phyloP scores from a whole-genome alignment of 2,797 vertebrate genomes.

The Eremophila alpestris region DNA sequence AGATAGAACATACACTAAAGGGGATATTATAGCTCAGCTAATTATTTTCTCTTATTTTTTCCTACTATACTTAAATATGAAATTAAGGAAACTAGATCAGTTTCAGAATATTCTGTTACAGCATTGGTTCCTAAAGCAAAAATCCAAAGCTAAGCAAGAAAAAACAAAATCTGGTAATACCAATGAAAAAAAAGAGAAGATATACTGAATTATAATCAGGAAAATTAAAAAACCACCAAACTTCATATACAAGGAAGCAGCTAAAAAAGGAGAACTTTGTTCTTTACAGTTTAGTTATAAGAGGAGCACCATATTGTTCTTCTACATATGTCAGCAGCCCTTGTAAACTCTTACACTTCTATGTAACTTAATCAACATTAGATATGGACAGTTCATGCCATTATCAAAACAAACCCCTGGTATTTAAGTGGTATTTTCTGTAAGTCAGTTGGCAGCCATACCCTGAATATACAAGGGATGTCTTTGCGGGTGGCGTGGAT shows the following conservation, averaged over 20 bases:
- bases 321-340: background rate
- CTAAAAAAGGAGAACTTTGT: background rate
- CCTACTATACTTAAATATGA: background rate
- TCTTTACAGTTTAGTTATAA: background rate
- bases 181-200: background rate
- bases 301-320: background rate
- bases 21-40: background rate
- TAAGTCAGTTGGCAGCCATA: constrained; percentile 52
- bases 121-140: background rate
- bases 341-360: background rate
- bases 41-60: background rate
- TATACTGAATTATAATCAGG: background rate
- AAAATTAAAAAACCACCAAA: background rate
- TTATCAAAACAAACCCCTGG: background rate
- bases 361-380: background rate
- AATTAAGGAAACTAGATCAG: background rate
- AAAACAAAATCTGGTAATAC: background rate
- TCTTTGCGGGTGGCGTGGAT: constrained; percentile 96
- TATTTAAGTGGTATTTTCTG: background rate
- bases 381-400: background rate
- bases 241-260: background rate
- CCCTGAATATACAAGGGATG: constrained; percentile 95
- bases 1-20: background rate
- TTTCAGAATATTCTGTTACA: background rate
- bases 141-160: background rate